phyloP scores from a whole-genome alignment of 2,888 invertebrate genomes.

The Chloroclystis v-ata region DNA sequence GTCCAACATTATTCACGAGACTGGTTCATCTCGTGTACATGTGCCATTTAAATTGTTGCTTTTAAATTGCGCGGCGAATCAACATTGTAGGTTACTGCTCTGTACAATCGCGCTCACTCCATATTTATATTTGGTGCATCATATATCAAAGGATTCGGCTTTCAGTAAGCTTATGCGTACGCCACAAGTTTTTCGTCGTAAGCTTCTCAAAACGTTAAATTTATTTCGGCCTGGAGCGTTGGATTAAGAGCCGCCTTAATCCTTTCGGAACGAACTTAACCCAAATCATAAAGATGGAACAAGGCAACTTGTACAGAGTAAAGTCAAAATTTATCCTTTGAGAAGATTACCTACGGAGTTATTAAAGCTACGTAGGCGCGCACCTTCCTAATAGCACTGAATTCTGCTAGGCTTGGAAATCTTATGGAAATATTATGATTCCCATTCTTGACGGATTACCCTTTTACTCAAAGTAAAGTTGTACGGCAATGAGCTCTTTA shows the following conservation, averaged over 20 bases:
- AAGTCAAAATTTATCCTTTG: constrained; percentile 73
- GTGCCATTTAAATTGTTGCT: constrained; percentile 35
- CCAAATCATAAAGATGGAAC: constrained; percentile 75
- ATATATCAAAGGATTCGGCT: constrained; percentile 20
- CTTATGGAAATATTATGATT: constrained; percentile 8
- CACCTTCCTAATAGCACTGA: constrained; percentile 27
- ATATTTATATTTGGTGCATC: constrained; percentile 16
- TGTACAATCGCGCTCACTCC: constrained; percentile 47
- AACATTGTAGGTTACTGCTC: constrained; percentile 38
- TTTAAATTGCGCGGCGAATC: constrained; percentile 37
- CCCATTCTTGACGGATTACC: background rate
- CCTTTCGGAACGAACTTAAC: constrained; percentile 74
- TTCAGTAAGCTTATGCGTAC: constrained; percentile 49
- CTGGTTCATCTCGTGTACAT: constrained; percentile 21
- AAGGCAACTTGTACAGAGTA: constrained; percentile 71
- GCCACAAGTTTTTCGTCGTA: constrained; percentile 74
- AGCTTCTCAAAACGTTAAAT: constrained; percentile 71
- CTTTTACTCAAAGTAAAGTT: constrained; percentile 2
- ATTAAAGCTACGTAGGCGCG: constrained; percentile 57
- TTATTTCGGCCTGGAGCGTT: constrained; percentile 72
- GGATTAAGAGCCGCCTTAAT: constrained; percentile 74
- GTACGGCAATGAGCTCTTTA: background rate
- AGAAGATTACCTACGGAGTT: constrained; percentile 62
- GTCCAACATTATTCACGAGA: constrained; percentile 28
- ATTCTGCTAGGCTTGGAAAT: constrained; percentile 5